Evolutionary conservation across 1,140 invertebrate genomes (phyloP), one percentile per base, ranked within the genome.

Genomic region (Drosophila bipectinata): DNA sequence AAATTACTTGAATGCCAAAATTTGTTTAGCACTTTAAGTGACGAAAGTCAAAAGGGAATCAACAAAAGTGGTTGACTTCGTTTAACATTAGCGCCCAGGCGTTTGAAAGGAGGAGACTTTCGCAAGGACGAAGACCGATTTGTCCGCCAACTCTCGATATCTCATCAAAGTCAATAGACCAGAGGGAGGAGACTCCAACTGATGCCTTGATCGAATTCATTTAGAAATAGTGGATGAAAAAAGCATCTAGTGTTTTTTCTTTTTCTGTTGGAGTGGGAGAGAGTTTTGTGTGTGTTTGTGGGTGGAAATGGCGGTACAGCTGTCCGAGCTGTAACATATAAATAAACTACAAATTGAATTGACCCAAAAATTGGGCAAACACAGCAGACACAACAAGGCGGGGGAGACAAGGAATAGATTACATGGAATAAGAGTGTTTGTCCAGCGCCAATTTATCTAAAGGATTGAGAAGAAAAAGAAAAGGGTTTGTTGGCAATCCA

Each of bases 291-390:
- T 28, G 7, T 8, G 3, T 32, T 32, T 12, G 10, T 37, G 34
- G 34, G 34, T 7, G 15, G 41, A n/a, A 14, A n/a, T 41, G 41
- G 14, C 2, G 41, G 41, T 18, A 14, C 9, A 52, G 18, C 53
- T 77, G 73, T 45, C 30, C 59, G 30, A 54, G 60, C 34, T 57
- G 51, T 41, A 26, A 59, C 69, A 59, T 57, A 67, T 79, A 71
- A 71, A 75, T 80, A 79, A 80, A 79, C 62, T 69, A 61, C 63
- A 79, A 79, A 79, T 79, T 69, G 71, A 79, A 79, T 79, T 79
- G 69, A 69, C 57, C 56, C 55, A 71, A 56, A 64, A 55, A 48
- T 45, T 51, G 15, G 32, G 32, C 32, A 44, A 47, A 58, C 48
- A 54, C 24, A 28, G 7, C 48, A 8, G 37, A 9, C 44, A 21